Base-by-base conservation (phyloP, 1,140 invertebrate genomes). In the Anoplophora glabripennis region DNA sequence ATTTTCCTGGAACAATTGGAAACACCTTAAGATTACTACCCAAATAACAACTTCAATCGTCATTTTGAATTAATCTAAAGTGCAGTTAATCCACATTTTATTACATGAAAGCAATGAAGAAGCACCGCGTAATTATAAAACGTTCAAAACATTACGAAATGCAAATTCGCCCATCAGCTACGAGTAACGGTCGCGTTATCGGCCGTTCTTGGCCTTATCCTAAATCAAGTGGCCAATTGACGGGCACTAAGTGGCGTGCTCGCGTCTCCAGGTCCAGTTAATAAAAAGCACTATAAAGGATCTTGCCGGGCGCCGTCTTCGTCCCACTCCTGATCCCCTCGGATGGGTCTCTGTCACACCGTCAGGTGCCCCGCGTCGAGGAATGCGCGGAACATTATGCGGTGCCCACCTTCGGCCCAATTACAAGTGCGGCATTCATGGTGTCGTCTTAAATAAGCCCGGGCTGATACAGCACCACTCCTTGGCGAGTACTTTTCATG, bases 321-420 rank as follows among this genome's bases (percentile, higher is more conserved):
- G 21, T 28, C 21, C 21, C 21, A 28, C 21, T 28, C 5, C 21
- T 28, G 21, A 28, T 28, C 21, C 21, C n/a, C 21, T 28, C 21
- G 21, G 21, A 28, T 28, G 52, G 12, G 38, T 53, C 52, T 44
- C 36, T 42, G 37, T 53, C 52, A 35, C 12, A 11, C 51, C 36
- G 51, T 33, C 7, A 28, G 21, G 21, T 28, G 21, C 21, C 21
- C 21, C 21, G 21, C 21, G 5, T 28, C 21, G 57, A 38, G 37
- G 44, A 57, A 48, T 49, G 55, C 57, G 42, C 34, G 53, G 59
- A 48, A 56, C 53, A 61, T 61, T 61, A 56, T 56, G 37, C 53
- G 46, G 59, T 44, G 59, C 59, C 59, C 59, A 61, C 59, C 53
- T 28, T 61, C 59, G 56, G 53, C 53, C 59, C 59, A 61, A 61